Conservation (phyloP, 2,113 vertebrate genomes). For the Struthio camelus region DNA sequence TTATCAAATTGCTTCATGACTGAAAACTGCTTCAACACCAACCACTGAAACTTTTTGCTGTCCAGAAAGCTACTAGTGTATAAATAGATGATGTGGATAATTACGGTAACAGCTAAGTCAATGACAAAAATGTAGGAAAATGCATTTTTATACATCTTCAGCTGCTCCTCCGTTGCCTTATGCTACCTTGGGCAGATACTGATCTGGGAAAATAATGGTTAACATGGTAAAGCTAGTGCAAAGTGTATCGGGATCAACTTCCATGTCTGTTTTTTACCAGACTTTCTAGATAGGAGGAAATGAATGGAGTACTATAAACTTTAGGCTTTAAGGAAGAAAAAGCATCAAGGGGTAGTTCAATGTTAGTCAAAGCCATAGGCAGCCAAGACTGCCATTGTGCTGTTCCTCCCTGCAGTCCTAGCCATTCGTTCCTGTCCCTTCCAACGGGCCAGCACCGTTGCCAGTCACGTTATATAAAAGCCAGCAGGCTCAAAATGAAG, state of each 20-base stretch:
- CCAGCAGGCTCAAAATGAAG: too few species aligned
- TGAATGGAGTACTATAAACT: neutral
- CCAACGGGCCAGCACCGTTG: neutral
- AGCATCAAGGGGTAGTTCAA: too few species aligned
- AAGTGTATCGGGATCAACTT: neutral
- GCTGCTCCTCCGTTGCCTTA: neutral
- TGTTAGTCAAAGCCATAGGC: too few species aligned
- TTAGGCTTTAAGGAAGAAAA: neutral
- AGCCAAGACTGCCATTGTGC: too few species aligned
- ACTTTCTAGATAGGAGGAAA: neutral
- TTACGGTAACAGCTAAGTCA: neutral
- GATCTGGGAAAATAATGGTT: too few species aligned
- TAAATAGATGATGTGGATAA: neutral
- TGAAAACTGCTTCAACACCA: neutral
- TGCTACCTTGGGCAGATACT: too few species aligned
- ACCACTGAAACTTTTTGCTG: neutral
- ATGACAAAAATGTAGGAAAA: neutral
- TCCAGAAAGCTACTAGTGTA: neutral
- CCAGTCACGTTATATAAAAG: too few species aligned
- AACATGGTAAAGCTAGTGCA: neutral
- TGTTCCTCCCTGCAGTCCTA: too few species aligned
- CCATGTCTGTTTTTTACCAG: neutral
- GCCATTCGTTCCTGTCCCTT: too few species aligned
- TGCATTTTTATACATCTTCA: neutral
- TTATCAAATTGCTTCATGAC: neutral